Evolutionary conservation across 2,888 invertebrate species (phyloP), one percentile per base, ranked within the genome.

Genomic region (Zaprionus lineosus): DNA sequence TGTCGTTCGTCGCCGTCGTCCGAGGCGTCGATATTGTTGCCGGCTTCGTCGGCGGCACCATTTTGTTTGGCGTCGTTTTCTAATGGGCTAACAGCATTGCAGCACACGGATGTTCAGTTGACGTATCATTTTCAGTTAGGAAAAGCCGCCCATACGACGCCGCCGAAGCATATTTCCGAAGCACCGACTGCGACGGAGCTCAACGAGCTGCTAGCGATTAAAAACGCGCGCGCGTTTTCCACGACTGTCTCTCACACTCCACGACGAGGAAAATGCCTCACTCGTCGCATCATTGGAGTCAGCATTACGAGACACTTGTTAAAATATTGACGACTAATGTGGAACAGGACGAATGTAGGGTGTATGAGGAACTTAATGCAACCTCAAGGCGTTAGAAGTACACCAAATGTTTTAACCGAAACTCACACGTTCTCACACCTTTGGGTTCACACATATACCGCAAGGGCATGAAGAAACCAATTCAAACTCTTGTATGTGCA

Each of bases 31-130:
- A n/a, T n/a, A n/a, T 31, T 15, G 43, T 16, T 37, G 46, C 58
- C 68, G 50, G 52, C 52, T 53, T 60, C 62, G 64, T 55, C 59
- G 58, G 16, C 68, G 85, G 76, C 76, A 83, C 81, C 81, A 81
- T 81, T 81, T 81, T 81, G 81, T 81, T 81, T 81, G 81, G 76
- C 86, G 81, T 85, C 84, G 73, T 63, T 83, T 81, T 85, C 68
- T 83, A 83, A 79, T 85, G 81, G 81, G 81, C 79, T 70, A 75
- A 63, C 81, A 81, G 81, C 84, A 65, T 51, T 56, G 61, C 83
- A 84, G 78, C 83, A 65, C 82, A 82, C 71, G 57, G 78, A 62
- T 62, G 28, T 36, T 19, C n/a, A n/a, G n/a, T n/a, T n/a, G n/a
- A n/a, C 21, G 29, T 29, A 41, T 19, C 18, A 31, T 18, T 24